Conservation (phyloP, 2,113 vertebrate species). For the Siphamia tubifer region DNA sequence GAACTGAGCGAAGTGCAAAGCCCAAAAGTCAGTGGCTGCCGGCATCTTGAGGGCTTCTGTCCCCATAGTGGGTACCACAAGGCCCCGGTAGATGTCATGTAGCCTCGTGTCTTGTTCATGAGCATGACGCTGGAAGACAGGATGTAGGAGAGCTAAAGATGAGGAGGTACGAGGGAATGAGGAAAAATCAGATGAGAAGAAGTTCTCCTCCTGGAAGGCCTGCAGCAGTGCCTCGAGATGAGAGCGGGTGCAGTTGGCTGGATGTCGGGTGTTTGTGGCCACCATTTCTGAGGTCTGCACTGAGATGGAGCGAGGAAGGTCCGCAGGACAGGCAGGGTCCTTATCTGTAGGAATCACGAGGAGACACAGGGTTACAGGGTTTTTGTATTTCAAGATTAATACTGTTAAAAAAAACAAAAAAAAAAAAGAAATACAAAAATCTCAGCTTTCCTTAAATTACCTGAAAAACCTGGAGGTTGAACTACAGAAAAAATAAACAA, state of each 20-base stretch:
- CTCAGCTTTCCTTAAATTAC: no score
- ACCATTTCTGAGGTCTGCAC: conserved; percentile 98
- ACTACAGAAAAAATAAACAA: no score
- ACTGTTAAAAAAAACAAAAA: no score
- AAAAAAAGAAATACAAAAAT: no score
- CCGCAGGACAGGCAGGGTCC: conserved; percentile 83
- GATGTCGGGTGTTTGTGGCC: conserved; percentile 93
- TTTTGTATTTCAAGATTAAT: no score
- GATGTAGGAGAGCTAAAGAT: conserved; percentile 87
- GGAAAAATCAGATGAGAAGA: conserved; percentile 87
- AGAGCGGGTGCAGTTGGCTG: conserved; percentile 89
- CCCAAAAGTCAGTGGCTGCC: conserved; percentile 92
- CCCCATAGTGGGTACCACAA: conserved; percentile 83
- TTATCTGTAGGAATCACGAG: conserved; percentile 87
- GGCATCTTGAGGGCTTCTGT: conserved; percentile 86
- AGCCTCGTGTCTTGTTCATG: conserved; percentile 94
- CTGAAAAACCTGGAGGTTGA: not conserved
- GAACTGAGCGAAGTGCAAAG: conserved; percentile 93
- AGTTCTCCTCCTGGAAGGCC: conserved; percentile 90
- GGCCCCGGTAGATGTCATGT: conserved; percentile 92
- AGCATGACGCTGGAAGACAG: conserved; percentile 93
- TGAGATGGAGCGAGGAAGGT: conserved; percentile 89
- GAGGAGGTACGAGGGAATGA: conserved; percentile 73
- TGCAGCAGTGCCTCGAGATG: conserved; percentile 92
- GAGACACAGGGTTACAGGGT: not conserved